A percentile compares a stretch with the other conserved stretches of the same genome.
These are phyloP conservation scores for Linhomoeus sp. DNA, from an alignment of 2,888 invertebrate species.

Conservation along the genomic window DNA sequence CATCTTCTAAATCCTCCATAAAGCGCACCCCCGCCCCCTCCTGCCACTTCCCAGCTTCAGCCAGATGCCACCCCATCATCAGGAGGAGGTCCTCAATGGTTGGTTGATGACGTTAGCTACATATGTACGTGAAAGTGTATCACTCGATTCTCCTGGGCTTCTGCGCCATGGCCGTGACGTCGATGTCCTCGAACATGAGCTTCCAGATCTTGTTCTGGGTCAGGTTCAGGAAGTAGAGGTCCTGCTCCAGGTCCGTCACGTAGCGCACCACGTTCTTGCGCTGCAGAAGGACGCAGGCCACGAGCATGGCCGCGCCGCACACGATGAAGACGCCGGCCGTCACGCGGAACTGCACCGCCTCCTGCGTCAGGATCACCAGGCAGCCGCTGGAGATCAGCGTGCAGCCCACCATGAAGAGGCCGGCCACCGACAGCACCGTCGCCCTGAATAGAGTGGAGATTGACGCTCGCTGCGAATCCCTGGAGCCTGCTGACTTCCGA, in stretches of 20 bases:
- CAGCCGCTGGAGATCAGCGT: conserved; percentile 1
- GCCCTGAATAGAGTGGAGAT: no score
- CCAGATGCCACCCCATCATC: no score
- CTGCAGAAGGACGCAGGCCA: conserved; percentile 3
- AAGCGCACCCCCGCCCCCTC: no score
- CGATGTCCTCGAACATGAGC: no score
- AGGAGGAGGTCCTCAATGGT: no score
- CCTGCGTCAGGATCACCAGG: conserved; percentile 2
- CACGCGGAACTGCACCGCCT: not conserved
- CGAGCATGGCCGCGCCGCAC: not conserved
- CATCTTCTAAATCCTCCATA: no score
- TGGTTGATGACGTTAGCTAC: no score
- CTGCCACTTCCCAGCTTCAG: no score
- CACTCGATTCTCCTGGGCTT: not conserved
- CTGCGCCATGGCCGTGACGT: no score
- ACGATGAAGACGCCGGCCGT: conserved; percentile 1
- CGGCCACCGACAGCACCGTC: conserved; percentile 5
- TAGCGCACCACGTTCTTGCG: conserved; percentile 3
- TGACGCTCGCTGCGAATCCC: no score
- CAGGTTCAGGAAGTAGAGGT: not conserved
- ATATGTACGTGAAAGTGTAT: no score
- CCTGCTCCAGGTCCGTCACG: conserved; percentile 4
- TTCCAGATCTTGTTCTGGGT: not conserved
- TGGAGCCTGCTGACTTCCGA: no score
- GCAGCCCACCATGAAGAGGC: conserved; percentile 4